phyloP scores from a whole-genome alignment of 1,140 invertebrate species.

The Anastrepha obliqua region DNA sequence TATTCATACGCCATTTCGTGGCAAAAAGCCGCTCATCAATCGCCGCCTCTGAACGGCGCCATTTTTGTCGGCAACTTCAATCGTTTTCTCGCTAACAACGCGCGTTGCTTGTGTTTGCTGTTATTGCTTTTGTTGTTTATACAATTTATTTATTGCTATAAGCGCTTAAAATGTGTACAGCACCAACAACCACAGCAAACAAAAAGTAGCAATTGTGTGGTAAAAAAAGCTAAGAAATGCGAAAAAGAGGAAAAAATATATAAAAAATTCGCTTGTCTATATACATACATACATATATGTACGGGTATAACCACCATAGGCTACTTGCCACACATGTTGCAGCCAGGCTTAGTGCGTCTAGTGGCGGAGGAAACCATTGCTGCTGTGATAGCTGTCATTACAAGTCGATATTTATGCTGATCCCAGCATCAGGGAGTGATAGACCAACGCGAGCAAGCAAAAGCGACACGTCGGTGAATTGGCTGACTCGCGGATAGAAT shows the following conservation, averaged over 20 bases:
- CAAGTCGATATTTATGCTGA: constrained; percentile 27
- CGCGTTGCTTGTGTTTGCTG: constrained; percentile 22
- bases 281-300: not conserved
- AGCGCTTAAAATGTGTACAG: not conserved
- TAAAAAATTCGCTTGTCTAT: constrained; percentile 33
- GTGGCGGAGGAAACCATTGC: not conserved
- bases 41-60: constrained; percentile 39
- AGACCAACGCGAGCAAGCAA: too few species aligned
- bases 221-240: not conserved
- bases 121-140: constrained; percentile 10
- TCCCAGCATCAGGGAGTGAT: not conserved
- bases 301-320: not conserved
- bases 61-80: constrained; percentile 49
- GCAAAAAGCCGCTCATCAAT: constrained; percentile 33
- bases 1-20: constrained; percentile 2
- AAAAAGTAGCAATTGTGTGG: constrained; percentile 44
- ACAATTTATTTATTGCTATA: constrained; percentile 28
- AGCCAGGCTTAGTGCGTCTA: not conserved
- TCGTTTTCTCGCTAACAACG: not conserved
- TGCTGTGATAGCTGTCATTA: constrained; percentile 16
- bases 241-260: not conserved
- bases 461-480: too few species aligned
- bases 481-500: too few species aligned
- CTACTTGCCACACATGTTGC: too few species aligned
- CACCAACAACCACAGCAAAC: constrained; percentile 26